Evolutionary conservation across 2,113 vertebrate genomes (phyloP).

Genomic region (Ursus arctos): DNA sequence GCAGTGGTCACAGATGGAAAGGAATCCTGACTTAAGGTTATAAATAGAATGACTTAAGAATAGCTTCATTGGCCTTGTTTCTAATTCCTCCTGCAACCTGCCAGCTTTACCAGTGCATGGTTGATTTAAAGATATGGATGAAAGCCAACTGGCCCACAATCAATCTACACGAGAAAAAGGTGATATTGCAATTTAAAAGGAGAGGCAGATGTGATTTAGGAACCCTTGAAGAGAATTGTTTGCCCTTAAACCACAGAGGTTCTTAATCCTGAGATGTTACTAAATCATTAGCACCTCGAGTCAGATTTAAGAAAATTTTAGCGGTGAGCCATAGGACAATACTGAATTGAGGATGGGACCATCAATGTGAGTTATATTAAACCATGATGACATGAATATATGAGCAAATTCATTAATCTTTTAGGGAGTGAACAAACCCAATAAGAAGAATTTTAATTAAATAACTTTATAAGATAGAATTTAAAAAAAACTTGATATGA

Average conservation of each 20-base stretch:
- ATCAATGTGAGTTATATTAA: neutral
- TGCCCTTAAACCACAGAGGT: constrained; percentile 64
- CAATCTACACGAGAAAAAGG: constrained; percentile 52
- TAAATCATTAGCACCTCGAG: constrained; percentile 71
- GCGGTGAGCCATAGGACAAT: neutral
- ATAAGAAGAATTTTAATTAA: neutral
- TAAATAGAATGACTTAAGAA: neutral
- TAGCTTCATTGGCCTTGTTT: constrained; percentile 39
- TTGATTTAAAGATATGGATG: constrained; percentile 74
- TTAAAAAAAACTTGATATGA: neutral
- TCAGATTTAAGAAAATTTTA: constrained; percentile 62
- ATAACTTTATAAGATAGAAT: neutral
- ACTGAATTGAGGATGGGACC: neutral
- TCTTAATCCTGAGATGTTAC: constrained; percentile 73
- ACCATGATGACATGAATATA: neutral
- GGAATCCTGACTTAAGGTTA: constrained; percentile 7
- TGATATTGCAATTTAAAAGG: constrained; percentile 69
- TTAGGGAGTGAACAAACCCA: neutral
- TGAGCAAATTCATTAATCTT: constrained; percentile 5
- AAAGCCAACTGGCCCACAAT: constrained; percentile 55
- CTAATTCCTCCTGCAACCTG: constrained; percentile 20
- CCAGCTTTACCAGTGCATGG: neutral
- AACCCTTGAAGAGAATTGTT: constrained; percentile 64
- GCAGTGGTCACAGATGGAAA: neutral
- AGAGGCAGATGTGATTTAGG: constrained; percentile 72